Conservation (phyloP, 2,888 invertebrate species). For the Cecidostiba fungosa region DNA sequence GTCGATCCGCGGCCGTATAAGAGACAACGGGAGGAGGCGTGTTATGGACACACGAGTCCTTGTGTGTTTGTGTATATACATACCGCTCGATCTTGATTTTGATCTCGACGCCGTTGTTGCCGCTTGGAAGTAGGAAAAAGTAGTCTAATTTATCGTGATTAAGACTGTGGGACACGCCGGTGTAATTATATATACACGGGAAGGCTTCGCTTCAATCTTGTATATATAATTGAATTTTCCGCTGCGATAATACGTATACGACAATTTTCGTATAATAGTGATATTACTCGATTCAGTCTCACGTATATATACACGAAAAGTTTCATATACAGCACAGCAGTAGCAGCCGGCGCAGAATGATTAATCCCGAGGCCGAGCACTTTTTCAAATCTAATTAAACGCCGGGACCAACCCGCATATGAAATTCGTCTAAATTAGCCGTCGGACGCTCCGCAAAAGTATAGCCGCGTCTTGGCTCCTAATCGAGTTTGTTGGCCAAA, state of each 20-base stretch:
- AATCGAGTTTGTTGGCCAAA: slow-evolving; percentile 52
- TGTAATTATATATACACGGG: slow-evolving; percentile 27
- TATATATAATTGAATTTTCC: slow-evolving; percentile 31
- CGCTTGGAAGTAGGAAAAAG: neutral
- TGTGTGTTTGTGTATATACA: neutral
- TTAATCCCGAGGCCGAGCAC: neutral
- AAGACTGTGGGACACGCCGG: neutral
- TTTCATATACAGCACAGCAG: neutral
- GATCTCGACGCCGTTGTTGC: slow-evolving; percentile 23
- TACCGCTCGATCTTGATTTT: slow-evolving; percentile 20
- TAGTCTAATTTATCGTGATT: slow-evolving; percentile 18
- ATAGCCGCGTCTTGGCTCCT: neutral
- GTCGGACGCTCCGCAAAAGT: neutral
- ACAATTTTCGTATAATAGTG: slow-evolving; percentile 51
- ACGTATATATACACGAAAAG: neutral
- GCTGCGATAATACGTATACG: neutral
- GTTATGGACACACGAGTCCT: neutral
- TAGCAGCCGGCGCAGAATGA: neutral
- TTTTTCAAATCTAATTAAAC: slow-evolving; percentile 52
- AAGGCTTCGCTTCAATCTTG: neutral
- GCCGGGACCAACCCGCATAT: slow-evolving; percentile 25
- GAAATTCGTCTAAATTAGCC: slow-evolving; percentile 62
- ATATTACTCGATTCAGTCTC: neutral
- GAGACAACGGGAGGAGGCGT: slow-evolving; percentile 31
- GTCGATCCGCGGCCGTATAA: slow-evolving; percentile 11